Percentiles rank a stretch among this genome's conserved stretches.
Evolutionary conservation across 2,888 invertebrate genomes (phyloP).

Genomic region (Rhagophthalmus giganteus): DNA sequence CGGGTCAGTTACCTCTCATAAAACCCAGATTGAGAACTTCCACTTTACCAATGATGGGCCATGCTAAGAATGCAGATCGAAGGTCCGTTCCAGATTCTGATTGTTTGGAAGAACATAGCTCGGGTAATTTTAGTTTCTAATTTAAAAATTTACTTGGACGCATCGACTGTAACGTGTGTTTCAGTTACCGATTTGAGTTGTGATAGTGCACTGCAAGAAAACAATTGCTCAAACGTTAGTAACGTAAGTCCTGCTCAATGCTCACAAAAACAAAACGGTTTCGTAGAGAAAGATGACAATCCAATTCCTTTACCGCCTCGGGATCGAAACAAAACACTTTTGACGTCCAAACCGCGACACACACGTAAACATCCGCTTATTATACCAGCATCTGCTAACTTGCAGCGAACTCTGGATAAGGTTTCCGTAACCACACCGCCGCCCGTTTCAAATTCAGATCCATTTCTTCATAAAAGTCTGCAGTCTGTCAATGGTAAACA

Average conservation of each 20-base stretch:
- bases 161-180: conserved; percentile 6
- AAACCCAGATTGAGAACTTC: conserved; percentile 46
- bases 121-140: conserved; percentile 9
- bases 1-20: conserved; percentile 61
- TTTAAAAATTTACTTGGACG: neutral
- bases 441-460: conserved; percentile 36
- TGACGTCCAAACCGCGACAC: conserved; percentile 69
- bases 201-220: conserved; percentile 11
- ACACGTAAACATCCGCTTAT: conserved; percentile 81
- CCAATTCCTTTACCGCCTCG: conserved; percentile 80
- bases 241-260: too few relatives aligned
- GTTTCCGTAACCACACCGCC: conserved; percentile 48
- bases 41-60: conserved; percentile 37
- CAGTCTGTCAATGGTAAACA: conserved; percentile 9
- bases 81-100: conserved; percentile 34
- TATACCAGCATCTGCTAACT: conserved; percentile 65
- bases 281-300: conserved; percentile 56
- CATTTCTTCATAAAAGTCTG: conserved; percentile 23
- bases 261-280: conserved; percentile 12
- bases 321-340: conserved; percentile 67
- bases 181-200: conserved; percentile 7
- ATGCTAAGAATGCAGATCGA: conserved; percentile 31
- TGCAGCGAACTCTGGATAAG: conserved; percentile 66
- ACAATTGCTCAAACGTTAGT: conserved; percentile 5
- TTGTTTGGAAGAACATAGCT: conserved; percentile 20